Evolutionary conservation across 1,140 invertebrate genomes (phyloP).

Genomic region (Elysia chlorotica): DNA sequence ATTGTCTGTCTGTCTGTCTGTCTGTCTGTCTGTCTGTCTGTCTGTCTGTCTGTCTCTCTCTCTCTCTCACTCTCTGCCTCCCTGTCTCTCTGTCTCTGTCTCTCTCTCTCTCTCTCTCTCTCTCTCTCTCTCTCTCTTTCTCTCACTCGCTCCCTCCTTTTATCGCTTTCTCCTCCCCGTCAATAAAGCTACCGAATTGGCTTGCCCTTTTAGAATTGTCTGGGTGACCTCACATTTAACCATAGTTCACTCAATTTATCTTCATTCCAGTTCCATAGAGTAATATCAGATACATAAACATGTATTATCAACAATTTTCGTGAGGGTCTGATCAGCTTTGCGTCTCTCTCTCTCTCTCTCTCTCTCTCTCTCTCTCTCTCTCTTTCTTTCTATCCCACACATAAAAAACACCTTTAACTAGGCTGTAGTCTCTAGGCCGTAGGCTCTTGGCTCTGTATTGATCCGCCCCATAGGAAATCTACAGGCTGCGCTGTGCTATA

Average conservation of each 20-base stretch:
- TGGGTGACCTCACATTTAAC: too few relatives aligned
- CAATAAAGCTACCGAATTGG: too few relatives aligned
- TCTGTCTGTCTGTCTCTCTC: background rate
- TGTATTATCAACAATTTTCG: too few relatives aligned
- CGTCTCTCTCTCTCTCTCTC: background rate
- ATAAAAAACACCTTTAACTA: too few relatives aligned
- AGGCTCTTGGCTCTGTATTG: background rate
- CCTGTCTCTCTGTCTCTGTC: background rate
- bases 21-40: background rate
- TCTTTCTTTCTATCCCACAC: background rate
- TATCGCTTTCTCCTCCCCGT: too few relatives aligned
- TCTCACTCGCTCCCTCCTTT: background rate
- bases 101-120: background rate
- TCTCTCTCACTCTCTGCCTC: background rate
- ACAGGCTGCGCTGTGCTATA: background rate
- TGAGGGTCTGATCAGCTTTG: too few relatives aligned
- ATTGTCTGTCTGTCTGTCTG: background rate
- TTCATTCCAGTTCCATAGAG: too few relatives aligned
- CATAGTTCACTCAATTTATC: too few relatives aligned
- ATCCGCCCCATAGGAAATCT: background rate
- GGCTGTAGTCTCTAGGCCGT: background rate
- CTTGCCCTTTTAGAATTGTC: too few relatives aligned
- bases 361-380: background rate
- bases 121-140: background rate
- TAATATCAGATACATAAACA: too few relatives aligned